These are phyloP conservation scores for Lamellibrachia columna DNA, from an alignment of 2,888 invertebrate species.

Conservation along the genomic window DNA sequence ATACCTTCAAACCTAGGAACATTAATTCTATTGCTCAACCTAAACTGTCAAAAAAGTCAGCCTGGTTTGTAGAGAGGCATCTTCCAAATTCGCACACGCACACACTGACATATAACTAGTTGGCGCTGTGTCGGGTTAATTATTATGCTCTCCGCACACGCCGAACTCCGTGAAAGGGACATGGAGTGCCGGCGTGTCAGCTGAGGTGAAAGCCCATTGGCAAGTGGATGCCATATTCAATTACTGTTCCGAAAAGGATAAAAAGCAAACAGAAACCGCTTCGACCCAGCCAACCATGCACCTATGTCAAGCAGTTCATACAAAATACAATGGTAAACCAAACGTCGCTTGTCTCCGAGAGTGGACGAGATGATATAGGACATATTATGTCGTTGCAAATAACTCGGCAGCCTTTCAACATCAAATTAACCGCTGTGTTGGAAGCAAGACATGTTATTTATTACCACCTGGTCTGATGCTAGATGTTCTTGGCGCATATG, in stretches of 20 bases:
- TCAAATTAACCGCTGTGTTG: neutral
- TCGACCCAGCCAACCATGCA: neutral
- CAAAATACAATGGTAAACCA: neutral
- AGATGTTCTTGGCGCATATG: no score
- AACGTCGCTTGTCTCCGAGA: neutral
- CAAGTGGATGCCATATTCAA: neutral
- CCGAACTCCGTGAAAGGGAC: neutral
- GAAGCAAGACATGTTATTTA: neutral
- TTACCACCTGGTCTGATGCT: neutral
- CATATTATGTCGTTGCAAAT: neutral
- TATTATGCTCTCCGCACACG: neutral
- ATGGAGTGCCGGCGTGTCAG: neutral
- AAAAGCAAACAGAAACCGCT: neutral
- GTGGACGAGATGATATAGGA: no score
- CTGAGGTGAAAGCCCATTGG: neutral
- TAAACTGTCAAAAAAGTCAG: neutral
- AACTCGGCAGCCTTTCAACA: neutral
- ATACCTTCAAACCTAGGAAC: neutral
- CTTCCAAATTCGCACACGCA: neutral
- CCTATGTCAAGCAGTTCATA: neutral
- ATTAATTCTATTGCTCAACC: neutral
- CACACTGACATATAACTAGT: neutral
- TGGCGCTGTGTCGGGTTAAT: neutral
- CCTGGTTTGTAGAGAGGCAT: neutral
- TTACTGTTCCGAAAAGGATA: neutral